Percentiles rank a stretch among this genome's conserved stretches.
phyloP scores from a whole-genome alignment of 2,113 vertebrate genomes.

The Rhea americana region DNA sequence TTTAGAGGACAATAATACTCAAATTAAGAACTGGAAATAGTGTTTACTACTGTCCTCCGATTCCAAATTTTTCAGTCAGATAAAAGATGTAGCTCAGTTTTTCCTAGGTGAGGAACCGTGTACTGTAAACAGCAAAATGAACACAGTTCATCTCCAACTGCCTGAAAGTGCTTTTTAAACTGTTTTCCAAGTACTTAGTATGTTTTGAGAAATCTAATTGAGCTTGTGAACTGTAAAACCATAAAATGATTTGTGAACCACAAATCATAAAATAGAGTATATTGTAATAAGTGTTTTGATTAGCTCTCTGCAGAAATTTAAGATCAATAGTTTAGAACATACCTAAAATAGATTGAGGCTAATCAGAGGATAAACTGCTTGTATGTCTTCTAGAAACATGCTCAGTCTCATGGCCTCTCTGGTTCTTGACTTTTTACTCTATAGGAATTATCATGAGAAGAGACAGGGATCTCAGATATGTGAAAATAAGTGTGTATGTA shows the following conservation, averaged over 20 bases:
- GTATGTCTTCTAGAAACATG: background rate
- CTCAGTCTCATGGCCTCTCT: fast-evolving
- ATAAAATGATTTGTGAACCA: background rate
- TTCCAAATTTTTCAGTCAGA: no score
- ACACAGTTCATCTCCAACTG: background rate
- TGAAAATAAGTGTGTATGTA: background rate
- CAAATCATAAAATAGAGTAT: background rate
- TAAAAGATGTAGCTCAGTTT: no score
- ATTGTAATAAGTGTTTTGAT: background rate
- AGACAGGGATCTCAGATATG: background rate
- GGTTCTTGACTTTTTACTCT: background rate
- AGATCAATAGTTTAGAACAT: background rate
- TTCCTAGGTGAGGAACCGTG: background rate
- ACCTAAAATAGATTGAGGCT: background rate
- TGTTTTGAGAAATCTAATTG: background rate
- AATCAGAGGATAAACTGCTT: background rate
- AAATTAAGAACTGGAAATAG: no score
- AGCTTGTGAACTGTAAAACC: background rate
- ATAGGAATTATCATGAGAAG: background rate
- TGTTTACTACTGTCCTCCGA: no score
- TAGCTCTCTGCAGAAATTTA: background rate
- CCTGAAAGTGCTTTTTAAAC: background rate
- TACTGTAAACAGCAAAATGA: background rate
- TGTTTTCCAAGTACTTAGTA: background rate
- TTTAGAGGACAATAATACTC: no score